Percentiles rank a stretch among this genome's conserved stretches.
These are phyloP conservation scores for Mus spretus DNA, from an alignment of 2,797 vertebrate species.

Conservation along the genomic window DNA sequence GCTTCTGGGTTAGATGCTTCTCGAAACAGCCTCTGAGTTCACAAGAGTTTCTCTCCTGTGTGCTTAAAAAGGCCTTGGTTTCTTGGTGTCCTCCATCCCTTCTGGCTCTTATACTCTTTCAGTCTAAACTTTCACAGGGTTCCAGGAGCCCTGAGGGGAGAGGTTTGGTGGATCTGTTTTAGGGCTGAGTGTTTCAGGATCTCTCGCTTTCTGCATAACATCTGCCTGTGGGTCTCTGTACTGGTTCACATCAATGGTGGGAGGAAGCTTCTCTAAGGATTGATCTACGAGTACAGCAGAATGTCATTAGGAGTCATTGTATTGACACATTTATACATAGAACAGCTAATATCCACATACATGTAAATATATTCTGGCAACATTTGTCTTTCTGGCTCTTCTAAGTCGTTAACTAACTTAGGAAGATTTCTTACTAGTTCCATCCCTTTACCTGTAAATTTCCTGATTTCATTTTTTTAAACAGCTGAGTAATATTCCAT, in stretches of 20 bases:
- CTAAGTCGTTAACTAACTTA: not conserved
- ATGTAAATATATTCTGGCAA: not conserved
- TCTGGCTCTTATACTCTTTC: not conserved
- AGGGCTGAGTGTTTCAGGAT: not conserved
- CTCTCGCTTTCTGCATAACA: not conserved
- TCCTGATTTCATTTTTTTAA: not conserved
- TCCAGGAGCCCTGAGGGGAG: not conserved
- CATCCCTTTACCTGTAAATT: not conserved
- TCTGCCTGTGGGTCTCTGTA: not conserved
- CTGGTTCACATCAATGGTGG: not conserved
- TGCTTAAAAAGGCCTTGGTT: not conserved
- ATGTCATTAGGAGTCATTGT: not conserved
- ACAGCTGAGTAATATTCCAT: not conserved
- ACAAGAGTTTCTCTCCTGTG: not conserved
- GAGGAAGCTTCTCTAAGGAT: not conserved
- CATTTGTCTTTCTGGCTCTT: not conserved
- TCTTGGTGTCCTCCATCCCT: not conserved
- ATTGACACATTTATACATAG: not conserved
- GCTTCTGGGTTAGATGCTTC: not conserved
- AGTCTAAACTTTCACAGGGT: not conserved
- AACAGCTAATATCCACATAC: not conserved
- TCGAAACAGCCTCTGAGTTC: not conserved
- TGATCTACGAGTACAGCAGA: not conserved
- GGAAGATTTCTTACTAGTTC: not conserved
- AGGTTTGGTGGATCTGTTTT: not conserved